Conservation (phyloP, 37 sponge, comb jelly and placozoan species). For the Eunapius fragilis region DNA sequence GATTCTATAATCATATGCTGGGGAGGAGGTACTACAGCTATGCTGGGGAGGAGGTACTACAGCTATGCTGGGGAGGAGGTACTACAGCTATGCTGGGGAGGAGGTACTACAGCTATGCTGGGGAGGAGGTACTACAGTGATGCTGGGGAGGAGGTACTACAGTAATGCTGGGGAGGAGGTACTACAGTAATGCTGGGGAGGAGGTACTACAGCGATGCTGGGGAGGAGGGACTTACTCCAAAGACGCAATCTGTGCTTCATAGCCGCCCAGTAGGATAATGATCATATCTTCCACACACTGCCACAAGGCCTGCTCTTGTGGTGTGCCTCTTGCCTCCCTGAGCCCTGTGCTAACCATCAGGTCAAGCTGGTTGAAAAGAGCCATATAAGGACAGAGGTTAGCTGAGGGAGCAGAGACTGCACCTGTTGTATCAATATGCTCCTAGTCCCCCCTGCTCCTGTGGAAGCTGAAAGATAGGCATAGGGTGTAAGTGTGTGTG, state of each 20-base stretch:
- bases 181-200: not conserved
- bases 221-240: slow-evolving; percentile 48
- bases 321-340: slow-evolving; percentile 11
- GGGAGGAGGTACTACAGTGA: no score
- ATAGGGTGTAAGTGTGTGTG: not conserved
- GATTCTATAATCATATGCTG: not conserved
- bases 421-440: not conserved
- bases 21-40: no score
- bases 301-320: slow-evolving; percentile 40
- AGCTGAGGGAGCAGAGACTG: not conserved
- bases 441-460: not conserved
- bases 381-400: not conserved
- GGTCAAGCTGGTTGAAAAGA: slow-evolving; percentile 19
- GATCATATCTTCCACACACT: slow-evolving; percentile 9
- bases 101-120: no score
- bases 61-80: no score
- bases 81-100: no score
- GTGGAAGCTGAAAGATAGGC: not conserved
- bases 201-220: not conserved
- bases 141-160: no score
- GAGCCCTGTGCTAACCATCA: slow-evolving; percentile 10
- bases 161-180: no score
- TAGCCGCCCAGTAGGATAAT: slow-evolving; percentile 58
- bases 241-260: slow-evolving; percentile 6
- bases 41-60: not conserved